Conservation (phyloP, 2,113 vertebrate species). For the Hemichromis elongatus region DNA sequence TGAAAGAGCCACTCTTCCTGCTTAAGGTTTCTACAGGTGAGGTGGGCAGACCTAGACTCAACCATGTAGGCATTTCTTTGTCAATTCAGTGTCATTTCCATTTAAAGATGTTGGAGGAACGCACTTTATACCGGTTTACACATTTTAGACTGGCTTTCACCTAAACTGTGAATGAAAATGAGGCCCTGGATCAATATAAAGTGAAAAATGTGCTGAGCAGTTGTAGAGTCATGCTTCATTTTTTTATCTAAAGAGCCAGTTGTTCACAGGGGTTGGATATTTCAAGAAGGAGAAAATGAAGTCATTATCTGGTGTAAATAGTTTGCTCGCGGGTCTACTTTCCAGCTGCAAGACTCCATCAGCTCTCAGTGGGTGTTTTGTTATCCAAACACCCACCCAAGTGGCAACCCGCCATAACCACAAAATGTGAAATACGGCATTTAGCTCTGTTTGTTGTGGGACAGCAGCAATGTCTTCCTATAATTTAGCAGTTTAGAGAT, state of each 20-base stretch:
- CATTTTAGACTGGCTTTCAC: neutral
- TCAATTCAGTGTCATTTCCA: neutral
- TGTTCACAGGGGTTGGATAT: neutral
- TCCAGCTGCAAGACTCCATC: neutral
- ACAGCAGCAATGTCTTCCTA: accelerated
- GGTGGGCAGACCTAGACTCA: neutral
- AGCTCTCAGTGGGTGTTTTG: neutral
- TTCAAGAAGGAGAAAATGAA: neutral
- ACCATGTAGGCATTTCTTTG: neutral
- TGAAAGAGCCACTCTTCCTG: neutral
- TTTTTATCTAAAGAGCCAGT: neutral
- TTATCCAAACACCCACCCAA: neutral
- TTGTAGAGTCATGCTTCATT: neutral
- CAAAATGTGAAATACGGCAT: neutral
- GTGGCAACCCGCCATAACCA: neutral
- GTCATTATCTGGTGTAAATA: neutral
- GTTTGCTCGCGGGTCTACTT: neutral
- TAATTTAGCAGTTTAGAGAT: neutral
- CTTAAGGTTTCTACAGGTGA: neutral
- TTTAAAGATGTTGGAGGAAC: neutral
- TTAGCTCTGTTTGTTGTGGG: neutral
- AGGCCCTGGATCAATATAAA: neutral
- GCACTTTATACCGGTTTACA: neutral
- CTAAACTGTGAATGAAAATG: neutral
- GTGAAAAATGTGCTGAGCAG: neutral